A percentile compares a stretch with the other conserved stretches of the same genome.
Evolutionary conservation across 2,888 invertebrate genomes (phyloP).

Genomic region (Yponomeuta evonymella): DNA sequence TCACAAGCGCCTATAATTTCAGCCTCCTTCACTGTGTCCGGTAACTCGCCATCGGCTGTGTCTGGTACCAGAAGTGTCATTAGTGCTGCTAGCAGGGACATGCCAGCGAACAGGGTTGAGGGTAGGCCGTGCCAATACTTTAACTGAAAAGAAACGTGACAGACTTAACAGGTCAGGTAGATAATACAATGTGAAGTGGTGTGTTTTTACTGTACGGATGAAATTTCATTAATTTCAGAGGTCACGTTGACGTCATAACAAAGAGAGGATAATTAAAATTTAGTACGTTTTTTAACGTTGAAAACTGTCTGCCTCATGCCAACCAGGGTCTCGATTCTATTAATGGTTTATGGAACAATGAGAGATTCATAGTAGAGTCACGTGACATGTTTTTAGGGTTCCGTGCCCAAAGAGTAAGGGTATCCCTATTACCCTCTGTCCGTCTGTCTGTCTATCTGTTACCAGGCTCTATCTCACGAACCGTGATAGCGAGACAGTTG

Average conservation of each 20-base stretch:
- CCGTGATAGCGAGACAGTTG: no score
- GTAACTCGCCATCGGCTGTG: conserved; percentile 32
- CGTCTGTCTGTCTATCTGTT: no score
- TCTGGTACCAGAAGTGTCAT: conserved; percentile 35
- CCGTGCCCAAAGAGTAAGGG: no score
- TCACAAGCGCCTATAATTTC: conserved; percentile 18
- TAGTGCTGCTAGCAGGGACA: conserved; percentile 32
- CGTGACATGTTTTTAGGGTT: no score
- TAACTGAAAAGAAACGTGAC: conserved; percentile 26
- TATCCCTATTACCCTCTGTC: no score
- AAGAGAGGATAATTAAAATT: background rate
- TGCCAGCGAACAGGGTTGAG: conserved; percentile 35
- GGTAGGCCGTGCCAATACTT: conserved; percentile 32
- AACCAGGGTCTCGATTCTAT: background rate
- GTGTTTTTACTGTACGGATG: no score
- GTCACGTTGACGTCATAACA: background rate
- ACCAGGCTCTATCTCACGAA: no score
- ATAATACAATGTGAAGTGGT: background rate
- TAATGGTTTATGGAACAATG: no score
- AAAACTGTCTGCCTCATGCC: background rate
- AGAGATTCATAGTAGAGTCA: no score
- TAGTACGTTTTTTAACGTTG: background rate
- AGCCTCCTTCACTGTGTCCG: conserved; percentile 36
- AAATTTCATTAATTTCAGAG: background rate
- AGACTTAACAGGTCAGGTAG: background rate